phyloP scores from a whole-genome alignment of 2,888 invertebrate species.

The Eupithecia tripunctaria region DNA sequence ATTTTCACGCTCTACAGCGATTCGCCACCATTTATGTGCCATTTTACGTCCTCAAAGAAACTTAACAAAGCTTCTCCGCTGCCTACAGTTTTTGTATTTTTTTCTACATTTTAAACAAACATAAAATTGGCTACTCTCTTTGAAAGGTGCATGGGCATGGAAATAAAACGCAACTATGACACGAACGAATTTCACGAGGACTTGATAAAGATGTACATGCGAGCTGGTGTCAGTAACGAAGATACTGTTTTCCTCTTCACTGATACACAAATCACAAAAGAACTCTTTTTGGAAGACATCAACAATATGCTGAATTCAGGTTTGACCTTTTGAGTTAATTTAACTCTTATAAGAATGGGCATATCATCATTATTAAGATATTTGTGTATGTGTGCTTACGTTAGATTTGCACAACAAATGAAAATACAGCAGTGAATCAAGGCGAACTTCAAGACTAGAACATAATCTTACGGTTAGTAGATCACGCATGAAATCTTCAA shows the following conservation, averaged over 20 bases:
- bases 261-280: constrained; percentile 95
- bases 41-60: not conserved
- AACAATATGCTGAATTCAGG: constrained; percentile 96
- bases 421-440: too few species aligned
- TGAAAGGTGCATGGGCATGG: constrained; percentile 92
- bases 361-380: not conserved
- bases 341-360: not conserved
- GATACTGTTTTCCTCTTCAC: constrained; percentile 94
- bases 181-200: constrained; percentile 93
- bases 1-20: too few species aligned
- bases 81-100: not conserved
- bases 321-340: constrained; percentile 41
- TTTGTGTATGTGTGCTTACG: not conserved
- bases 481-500: too few species aligned
- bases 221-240: constrained; percentile 89
- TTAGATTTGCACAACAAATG: not conserved
- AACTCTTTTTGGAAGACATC: constrained; percentile 96
- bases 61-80: not conserved
- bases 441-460: too few species aligned
- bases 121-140: too few species aligned
- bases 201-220: constrained; percentile 90
- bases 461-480: too few species aligned
- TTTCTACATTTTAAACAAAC: too few species aligned
- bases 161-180: constrained; percentile 93
- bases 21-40: too few species aligned